These are phyloP conservation scores for Folsomia manolachei DNA, from an alignment of 2,888 invertebrate species.

Conservation along the genomic window DNA sequence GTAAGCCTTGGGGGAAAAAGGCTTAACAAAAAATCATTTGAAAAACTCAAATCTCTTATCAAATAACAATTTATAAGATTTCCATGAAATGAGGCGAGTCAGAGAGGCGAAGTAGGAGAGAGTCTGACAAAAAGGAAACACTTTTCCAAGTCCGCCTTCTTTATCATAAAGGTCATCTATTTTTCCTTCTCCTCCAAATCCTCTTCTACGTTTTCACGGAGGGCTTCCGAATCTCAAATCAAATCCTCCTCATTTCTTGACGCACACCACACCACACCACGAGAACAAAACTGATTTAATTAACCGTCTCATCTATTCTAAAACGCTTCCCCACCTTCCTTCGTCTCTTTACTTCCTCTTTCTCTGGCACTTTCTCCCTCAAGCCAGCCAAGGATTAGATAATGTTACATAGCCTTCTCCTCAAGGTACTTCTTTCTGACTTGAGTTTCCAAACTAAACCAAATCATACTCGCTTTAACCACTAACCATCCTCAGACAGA, in stretches of 20 bases:
- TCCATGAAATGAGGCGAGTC: slow-evolving; percentile 7
- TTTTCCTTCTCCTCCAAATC: neutral
- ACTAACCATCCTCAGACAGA: too few species aligned
- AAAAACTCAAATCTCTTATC: slow-evolving; percentile 36
- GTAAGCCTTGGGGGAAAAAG: neutral
- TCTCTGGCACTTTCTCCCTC: too few species aligned
- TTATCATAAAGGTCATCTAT: slow-evolving; percentile 32
- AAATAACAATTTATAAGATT: slow-evolving; percentile 43
- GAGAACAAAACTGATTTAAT: slow-evolving; percentile 17
- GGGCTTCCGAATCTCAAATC: neutral
- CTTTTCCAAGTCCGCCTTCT: slow-evolving; percentile 27
- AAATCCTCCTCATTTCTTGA: slow-evolving; percentile 1
- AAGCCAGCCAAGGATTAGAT: neutral
- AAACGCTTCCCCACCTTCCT: slow-evolving; percentile 3
- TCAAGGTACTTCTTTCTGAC: too few species aligned
- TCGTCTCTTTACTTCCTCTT: too few species aligned
- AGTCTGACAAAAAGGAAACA: slow-evolving; percentile 21
- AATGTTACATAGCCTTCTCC: neutral
- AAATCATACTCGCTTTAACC: too few species aligned
- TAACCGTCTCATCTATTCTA: slow-evolving; percentile 13
- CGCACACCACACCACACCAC: neutral
- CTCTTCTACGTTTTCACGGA: slow-evolving; percentile 1
- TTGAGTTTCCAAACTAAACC: neutral
- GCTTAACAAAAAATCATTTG: slow-evolving; percentile 33
- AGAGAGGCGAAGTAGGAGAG: neutral